Evolutionary conservation across 2,797 vertebrate genomes (phyloP), one percentile per base, ranked within the genome.

Genomic region (Pseudotriccus pelzelni): DNA sequence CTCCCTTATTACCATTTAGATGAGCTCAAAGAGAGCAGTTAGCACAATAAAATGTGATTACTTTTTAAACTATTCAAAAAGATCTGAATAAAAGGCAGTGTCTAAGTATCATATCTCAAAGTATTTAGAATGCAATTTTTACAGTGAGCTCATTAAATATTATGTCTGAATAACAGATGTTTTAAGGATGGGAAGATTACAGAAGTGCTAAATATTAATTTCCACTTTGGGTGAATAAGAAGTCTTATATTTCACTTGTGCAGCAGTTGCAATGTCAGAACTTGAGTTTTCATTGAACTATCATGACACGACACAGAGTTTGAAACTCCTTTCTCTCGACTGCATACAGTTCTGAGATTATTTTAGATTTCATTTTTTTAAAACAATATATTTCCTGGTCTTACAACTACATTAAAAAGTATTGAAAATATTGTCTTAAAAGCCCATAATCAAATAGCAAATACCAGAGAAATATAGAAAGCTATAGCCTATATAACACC

Each of bases 1-100:
- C 39, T 39, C 37, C 70, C 59, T 95, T 88, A 90, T 95, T 96
- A 93, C 37, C 82, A 84, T 84, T 91, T 96, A 94, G 53, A 85
- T 73, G 89, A 95, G 69, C 44, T 90, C 41, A 63, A 91, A 87
- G 74, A 0, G 11, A 92, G 47, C 77, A 84, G 49, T 76, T 95
- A 87, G 75, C 34, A 73, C 59, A 95, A 91, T 94, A 86, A 89
- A 94, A 84, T 58, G 39, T 89, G 72, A 76, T 96, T 72, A 37
- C 60, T 87, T 92, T 92, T 91, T 77, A 86, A 93, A 83, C 49
- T 80, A 66, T 84, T 80, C 37, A 69, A 47, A 66, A 82, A 92
- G 12, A 60, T 75, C 34, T 64, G 84, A 94, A 50, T 59, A 69
- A 92, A 90, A 79, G 62, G 5, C 72, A 85, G 16, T 60, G 41